A percentile compares a stretch with the other conserved stretches of the same genome.
Conservation (phyloP, 2,113 vertebrate genomes). For the Potamarius usumacintae region DNA sequence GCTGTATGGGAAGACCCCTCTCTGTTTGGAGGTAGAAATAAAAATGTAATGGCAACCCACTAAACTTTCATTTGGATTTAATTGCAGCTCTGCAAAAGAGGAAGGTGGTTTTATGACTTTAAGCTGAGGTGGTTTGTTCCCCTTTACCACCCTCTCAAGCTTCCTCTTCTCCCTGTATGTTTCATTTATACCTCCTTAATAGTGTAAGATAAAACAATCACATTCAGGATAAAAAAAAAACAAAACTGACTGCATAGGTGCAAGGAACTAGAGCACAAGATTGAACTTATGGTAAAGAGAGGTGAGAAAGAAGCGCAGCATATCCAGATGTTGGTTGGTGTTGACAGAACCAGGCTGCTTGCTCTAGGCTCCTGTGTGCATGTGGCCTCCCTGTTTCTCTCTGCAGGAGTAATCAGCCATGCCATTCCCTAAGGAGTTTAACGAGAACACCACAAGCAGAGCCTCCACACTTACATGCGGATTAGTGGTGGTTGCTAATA, state of each 20-base stretch:
- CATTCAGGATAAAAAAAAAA: neutral
- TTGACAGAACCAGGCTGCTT: slow-evolving; percentile 49
- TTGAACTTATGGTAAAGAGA: neutral
- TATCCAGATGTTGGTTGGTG: slow-evolving; percentile 56
- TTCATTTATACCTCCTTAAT: neutral
- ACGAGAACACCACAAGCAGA: slow-evolving; percentile 19
- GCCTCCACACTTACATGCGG: slow-evolving; percentile 26
- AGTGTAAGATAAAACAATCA: neutral
- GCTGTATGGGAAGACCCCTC: slow-evolving; percentile 28
- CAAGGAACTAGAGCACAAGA: neutral
- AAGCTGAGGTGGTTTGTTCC: slow-evolving; percentile 32
- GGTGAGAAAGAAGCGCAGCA: neutral
- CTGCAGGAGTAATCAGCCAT: slow-evolving; percentile 36
- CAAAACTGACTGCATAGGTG: neutral
- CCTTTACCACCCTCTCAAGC: neutral
- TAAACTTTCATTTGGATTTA: slow-evolving; percentile 60
- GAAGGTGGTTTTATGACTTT: slow-evolving; percentile 49
- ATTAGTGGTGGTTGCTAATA: slow-evolving; percentile 35
- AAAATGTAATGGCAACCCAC: slow-evolving; percentile 54
- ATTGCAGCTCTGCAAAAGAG: slow-evolving; percentile 41
- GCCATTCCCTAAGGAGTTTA: slow-evolving; percentile 22
- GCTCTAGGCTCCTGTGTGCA: slow-evolving; percentile 30
- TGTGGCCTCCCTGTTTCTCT: neutral
- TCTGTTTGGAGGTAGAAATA: slow-evolving; percentile 53
- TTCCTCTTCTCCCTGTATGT: neutral